Evolutionary conservation across 2,113 vertebrate species (phyloP).

Genomic region (Cyphomyrus plagiostoma): DNA sequence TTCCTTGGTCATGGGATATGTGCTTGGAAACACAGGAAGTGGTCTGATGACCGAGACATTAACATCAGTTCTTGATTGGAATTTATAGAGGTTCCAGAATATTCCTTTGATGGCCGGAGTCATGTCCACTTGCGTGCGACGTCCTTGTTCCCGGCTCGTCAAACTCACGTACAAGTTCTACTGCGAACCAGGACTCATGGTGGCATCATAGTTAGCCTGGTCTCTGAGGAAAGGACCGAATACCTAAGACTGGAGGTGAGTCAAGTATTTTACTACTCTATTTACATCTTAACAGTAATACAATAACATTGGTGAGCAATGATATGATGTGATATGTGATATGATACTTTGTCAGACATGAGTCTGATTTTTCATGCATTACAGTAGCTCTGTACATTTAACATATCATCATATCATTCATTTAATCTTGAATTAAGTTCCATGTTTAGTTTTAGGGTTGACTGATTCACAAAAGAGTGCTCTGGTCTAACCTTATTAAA

Average conservation of each 20-base stretch:
- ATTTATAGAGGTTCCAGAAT: constrained; percentile 66
- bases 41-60: not conserved
- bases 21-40: not conserved
- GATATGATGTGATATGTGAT: too few relatives aligned
- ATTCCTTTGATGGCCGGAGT: constrained; percentile 69
- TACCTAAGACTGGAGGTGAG: constrained; percentile 75
- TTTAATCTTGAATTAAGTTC: not conserved
- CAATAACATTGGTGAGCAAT: not conserved
- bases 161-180: constrained; percentile 64
- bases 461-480: too few relatives aligned
- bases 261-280: not conserved
- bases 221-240: constrained; percentile 67
- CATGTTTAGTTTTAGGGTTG: not conserved
- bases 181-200: constrained; percentile 71
- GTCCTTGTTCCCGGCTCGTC: constrained; percentile 50
- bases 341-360: not conserved
- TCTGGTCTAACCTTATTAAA: not conserved
- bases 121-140: constrained; percentile 66
- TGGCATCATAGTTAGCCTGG: constrained; percentile 62
- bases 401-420: not conserved
- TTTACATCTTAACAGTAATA: not conserved
- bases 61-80: constrained; percentile 27
- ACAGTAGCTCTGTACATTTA: not conserved
- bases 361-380: not conserved
- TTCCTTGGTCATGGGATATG: not conserved